Base-by-base conservation (phyloP, 2,797 vertebrate species). In the Lutjanus campechanus region DNA sequence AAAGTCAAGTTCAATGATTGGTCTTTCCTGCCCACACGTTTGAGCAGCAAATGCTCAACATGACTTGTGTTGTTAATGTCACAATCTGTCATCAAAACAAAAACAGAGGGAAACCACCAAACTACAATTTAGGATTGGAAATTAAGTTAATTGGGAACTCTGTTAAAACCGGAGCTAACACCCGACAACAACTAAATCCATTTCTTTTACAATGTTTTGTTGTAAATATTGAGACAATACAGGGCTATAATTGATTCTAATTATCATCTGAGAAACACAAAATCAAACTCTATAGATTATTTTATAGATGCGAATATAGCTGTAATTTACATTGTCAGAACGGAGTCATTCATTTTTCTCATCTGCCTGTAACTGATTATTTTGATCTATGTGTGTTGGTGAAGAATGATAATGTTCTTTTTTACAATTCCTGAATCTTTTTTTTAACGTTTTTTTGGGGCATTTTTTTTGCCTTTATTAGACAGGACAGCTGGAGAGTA, bases 71-170 rank as follows among this genome's bases (percentile, higher is more conserved):
- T 82, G 12, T 62, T 40, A 11, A 60, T 5, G 8, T 55, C 50
- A 77, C 16, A 20, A n/a, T 69, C 11, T 76, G 29, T 36, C 29
- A 75, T 62, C 25, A 58, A 11, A 44, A 63, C 8, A 43, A 51
- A 53, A 61, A 54, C 1, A 19, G 3, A 51, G 16, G 20, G 2
- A 56, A 69, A 73, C 20, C 19, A 50, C 8, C 5, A 13, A 7
- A 53, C n/a, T 12, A 29, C 41, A 36, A 55, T 58, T 5, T 41
- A 29, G 11, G 44, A 64, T 36, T 17, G 11, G 47, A 56, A 67
- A 47, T 50, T 16, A 41, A 61, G 43, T 6, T 47, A 5, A 17
- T 8, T 12, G 29, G 11, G 8, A 49, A 17, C 0, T 43, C 36
- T 4, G 0, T 41, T 20, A 50, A 62, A 53, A 44, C 15, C 43